Base-by-base conservation (phyloP, 2,797 vertebrate species). In the Channa striata region DNA sequence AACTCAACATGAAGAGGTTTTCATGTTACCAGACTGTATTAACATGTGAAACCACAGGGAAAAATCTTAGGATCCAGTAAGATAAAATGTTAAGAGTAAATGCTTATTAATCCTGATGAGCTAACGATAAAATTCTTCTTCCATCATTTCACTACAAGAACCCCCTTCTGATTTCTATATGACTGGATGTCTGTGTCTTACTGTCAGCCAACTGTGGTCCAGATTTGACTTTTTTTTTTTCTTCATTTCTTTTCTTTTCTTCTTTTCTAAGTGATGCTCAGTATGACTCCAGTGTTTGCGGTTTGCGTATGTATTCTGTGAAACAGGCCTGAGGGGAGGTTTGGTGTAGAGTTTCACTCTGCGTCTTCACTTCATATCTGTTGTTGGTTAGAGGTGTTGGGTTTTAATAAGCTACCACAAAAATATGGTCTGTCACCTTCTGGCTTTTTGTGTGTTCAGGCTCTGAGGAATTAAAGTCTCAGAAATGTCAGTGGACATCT, bases 301-400 rank as follows among this genome's bases (percentile, higher is more conserved):
- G 72, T 59, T 61, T 16, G 67, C 4, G 10, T 59, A 50, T 54
- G 68, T 74, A 21, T 43, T 74, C 9, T 82, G 48, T 42, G 58
- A 59, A 68, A 59, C 60, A 74, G 74, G 70, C 78, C 69, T 16
- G 50, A 37, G 69, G 78, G 78, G 64, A 61, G 72, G 68, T 43
- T 65, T 51, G 74, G 71, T 61, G 53, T 51, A 57, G 46, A 57
- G 75, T 81, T 82, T 81, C 51, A 19, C 56, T 68, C 33, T 21
- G 64, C 10, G 43, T 75, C 65, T 72, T 58, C 1, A 6, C 40
- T 46, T 66, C 19, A 5, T 74, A 68, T 72, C 63, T 80, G 77
- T 57, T 74, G 49, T 5, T 80, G 68, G 71, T 79, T 82, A 59
- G 67, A 87, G 79, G 84, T 84, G 72, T 82, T 75, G 39, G 66